Evolutionary conservation across 2,797 vertebrate genomes (phyloP).

Genomic region (Sebastes cheni): DNA sequence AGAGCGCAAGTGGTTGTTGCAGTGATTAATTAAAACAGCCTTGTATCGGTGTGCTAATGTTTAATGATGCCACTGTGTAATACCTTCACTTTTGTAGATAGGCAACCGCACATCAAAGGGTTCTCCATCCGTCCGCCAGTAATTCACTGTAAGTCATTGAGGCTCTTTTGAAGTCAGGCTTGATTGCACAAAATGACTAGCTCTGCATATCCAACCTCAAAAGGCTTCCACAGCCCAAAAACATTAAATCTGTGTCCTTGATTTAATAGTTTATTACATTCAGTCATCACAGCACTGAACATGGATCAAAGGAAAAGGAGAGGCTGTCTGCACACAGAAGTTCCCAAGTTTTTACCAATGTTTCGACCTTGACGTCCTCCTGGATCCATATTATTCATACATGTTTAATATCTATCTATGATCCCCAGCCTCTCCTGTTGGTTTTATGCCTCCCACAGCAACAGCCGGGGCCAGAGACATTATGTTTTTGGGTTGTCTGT

Average conservation of each 20-base stretch:
- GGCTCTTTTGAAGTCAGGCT: constrained; percentile 30
- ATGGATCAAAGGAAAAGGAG: background rate
- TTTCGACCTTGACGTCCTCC: background rate
- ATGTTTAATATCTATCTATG: background rate
- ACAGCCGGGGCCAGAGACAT: too few species aligned
- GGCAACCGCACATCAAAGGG: constrained; percentile 8
- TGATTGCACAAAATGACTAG: constrained; percentile 30
- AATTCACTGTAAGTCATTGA: constrained; percentile 23
- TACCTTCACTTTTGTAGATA: constrained; percentile 20
- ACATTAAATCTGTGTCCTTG: constrained; percentile 5
- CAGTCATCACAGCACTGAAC: background rate
- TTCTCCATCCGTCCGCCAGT: background rate
- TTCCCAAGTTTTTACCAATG: background rate
- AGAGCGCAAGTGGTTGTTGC: constrained; percentile 12
- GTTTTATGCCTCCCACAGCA: too few species aligned
- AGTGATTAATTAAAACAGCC: constrained; percentile 27
- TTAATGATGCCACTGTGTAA: constrained; percentile 16
- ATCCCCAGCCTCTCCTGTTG: background rate
- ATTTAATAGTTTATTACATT: constrained; percentile 11
- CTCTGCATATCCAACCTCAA: background rate
- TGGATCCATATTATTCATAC: background rate
- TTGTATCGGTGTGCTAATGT: background rate
- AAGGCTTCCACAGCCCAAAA: constrained; percentile 16
- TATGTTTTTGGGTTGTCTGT: too few species aligned
- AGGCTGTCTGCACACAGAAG: background rate